Evolutionary conservation across 2,888 invertebrate genomes (phyloP).

Genomic region (Hypselothyrea guttata): DNA sequence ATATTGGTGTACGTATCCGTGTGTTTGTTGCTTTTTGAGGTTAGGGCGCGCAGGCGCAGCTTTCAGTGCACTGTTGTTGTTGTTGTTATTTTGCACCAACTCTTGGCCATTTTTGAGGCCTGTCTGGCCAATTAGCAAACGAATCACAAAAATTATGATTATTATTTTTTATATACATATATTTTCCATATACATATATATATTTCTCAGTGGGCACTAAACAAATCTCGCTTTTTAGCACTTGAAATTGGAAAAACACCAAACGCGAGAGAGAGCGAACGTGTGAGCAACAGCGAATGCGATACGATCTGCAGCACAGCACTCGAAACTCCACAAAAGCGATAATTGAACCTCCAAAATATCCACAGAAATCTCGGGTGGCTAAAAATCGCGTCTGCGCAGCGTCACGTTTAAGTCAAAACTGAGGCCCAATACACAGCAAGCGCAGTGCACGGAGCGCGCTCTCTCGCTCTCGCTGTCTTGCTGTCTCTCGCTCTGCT

Average conservation of each 20-base stretch:
- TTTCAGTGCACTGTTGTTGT: constrained; percentile 28
- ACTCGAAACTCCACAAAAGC: no score
- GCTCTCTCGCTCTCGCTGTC: constrained; percentile 7
- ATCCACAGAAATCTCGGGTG: no score
- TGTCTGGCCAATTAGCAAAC: constrained; percentile 64
- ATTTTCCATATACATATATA: constrained; percentile 1
- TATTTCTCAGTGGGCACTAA: constrained; percentile 44
- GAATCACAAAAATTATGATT: constrained; percentile 50
- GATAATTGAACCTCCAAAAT: no score
- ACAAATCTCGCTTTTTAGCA: constrained; percentile 38
- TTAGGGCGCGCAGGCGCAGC: constrained; percentile 69
- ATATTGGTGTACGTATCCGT: constrained; percentile 4
- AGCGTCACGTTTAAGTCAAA: constrained; percentile 79
- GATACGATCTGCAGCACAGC: constrained; percentile 36
- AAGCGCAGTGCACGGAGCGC: constrained; percentile 34
- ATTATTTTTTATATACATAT: constrained; percentile 17
- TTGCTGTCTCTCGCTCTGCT: no score
- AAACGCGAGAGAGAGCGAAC: constrained; percentile 2
- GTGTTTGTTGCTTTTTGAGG: constrained; percentile 51
- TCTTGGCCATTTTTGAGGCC: constrained; percentile 47
- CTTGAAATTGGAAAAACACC: constrained; percentile 47
- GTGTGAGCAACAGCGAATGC: constrained; percentile 11
- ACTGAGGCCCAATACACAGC: constrained; percentile 63
- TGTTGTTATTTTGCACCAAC: constrained; percentile 47
- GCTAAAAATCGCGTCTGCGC: constrained; percentile 76